Base-by-base conservation (phyloP, 2,797 vertebrate genomes). In the Pseudochirops corinnae region DNA sequence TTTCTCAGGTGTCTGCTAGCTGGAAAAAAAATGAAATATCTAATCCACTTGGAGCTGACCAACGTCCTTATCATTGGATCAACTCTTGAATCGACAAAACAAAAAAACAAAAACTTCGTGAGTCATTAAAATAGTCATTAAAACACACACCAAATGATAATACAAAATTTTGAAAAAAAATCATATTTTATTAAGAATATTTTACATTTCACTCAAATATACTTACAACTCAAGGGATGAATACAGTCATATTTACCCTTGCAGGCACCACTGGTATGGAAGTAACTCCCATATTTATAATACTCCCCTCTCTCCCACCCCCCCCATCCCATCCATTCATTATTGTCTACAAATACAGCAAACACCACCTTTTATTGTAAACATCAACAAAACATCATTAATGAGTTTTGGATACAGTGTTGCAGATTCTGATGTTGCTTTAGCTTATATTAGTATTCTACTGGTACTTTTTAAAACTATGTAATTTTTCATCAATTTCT, bases 401-500 rank as follows among this genome's bases (percentile, higher is more conserved):
- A 52, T 26, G 28, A 90, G 28, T 46, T 90, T 26, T 91, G 21
- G 3, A 60, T 12, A 33, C 1, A 91, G 46, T 57, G 24, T 1
- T 46, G 9, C 21, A 28, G 57, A 39, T 57, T 93, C 53, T n/a
- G 24, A 90, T 94, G 26, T 0, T 26, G 33, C 93, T 90, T 62
- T 39, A 39, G 18, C 52, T 91, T 90, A 26, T 31, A 93, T 21
- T 55, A 90, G n/a, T 6, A 39, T 4, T 14, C 13, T 14, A 21
- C 7, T 93, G 50, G 56, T 93, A 28, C 74, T 93, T 93, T 91
- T 94, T 58, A 93, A 96, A 94, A 74, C n/a, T 74, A 52, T 56
- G 87, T 46, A 55, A 57, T 14, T 74, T 87, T 50, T 74, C 82
- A 95, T 7, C 50, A 92, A 28, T 2, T 92, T 92, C 16, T 53